Conservation (phyloP, 2,113 vertebrate genomes). For the Oenanthe oenanthe region DNA sequence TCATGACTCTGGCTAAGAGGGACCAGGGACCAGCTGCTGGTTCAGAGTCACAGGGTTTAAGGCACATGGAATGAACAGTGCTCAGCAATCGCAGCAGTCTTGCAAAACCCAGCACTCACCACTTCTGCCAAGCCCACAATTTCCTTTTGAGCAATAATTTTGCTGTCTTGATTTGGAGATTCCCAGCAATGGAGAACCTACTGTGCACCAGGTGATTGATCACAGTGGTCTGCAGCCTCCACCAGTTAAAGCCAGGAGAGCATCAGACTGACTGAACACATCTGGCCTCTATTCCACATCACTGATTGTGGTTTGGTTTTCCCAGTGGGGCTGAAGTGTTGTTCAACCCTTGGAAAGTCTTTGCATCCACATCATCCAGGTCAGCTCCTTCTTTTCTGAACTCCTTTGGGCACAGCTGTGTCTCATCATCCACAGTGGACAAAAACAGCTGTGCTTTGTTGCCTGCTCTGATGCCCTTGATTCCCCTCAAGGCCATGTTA, state of each 20-base stretch:
- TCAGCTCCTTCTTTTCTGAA: not conserved
- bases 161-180: not conserved
- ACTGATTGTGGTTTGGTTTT: not conserved
- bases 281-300: not conserved
- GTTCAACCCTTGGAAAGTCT: not conserved
- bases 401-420: not conserved
- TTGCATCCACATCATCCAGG: not conserved
- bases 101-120: not conserved
- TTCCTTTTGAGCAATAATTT: not conserved
- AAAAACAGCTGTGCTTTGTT: not conserved
- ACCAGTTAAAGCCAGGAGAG: not conserved
- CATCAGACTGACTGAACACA: not conserved
- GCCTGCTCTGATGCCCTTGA: not conserved
- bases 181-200: not conserved
- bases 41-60: not conserved
- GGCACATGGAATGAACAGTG: not conserved
- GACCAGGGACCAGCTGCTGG: not conserved
- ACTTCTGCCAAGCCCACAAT: not conserved
- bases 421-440: not conserved
- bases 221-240: not conserved
- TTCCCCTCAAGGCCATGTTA: not conserved
- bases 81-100: not conserved
- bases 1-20: not conserved
- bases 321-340: not conserved
- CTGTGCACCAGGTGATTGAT: not conserved